Evolutionary conservation across 1,140 invertebrate species (phyloP).

Genomic region (Antheraea mylitta): DNA sequence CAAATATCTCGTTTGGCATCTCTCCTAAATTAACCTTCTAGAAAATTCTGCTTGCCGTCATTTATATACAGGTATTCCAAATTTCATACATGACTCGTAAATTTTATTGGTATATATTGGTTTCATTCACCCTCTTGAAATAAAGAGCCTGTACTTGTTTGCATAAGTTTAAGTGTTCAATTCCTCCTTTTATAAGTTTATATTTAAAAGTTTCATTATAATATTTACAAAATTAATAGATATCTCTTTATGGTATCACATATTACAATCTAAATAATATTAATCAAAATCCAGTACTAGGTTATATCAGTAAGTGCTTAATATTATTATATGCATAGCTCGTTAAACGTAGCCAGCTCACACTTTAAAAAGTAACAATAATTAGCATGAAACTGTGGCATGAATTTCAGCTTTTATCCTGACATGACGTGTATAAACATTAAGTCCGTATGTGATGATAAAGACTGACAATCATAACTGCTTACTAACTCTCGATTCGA

Average conservation of each 20-base stretch:
- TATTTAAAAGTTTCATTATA: neutral
- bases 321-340: too few relatives aligned
- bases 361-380: too few relatives aligned
- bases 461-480: neutral
- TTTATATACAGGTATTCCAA: neutral
- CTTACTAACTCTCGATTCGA: neutral
- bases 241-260: neutral
- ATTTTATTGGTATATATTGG: neutral
- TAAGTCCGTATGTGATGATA: neutral
- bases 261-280: too few relatives aligned
- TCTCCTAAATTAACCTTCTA: constrained; percentile 5
- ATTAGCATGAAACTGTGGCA: neutral
- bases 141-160: neutral
- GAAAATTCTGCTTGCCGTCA: neutral
- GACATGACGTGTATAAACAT: neutral
- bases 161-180: neutral
- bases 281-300: too few relatives aligned
- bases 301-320: too few relatives aligned
- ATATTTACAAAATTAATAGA: neutral
- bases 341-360: neutral
- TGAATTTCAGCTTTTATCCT: neutral
- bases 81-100: neutral
- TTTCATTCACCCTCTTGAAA: neutral
- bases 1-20: constrained; percentile 6
- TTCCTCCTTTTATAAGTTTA: neutral